phyloP scores from a whole-genome alignment of 2,888 invertebrate species.

The Dasysyrphus tricinctus region DNA sequence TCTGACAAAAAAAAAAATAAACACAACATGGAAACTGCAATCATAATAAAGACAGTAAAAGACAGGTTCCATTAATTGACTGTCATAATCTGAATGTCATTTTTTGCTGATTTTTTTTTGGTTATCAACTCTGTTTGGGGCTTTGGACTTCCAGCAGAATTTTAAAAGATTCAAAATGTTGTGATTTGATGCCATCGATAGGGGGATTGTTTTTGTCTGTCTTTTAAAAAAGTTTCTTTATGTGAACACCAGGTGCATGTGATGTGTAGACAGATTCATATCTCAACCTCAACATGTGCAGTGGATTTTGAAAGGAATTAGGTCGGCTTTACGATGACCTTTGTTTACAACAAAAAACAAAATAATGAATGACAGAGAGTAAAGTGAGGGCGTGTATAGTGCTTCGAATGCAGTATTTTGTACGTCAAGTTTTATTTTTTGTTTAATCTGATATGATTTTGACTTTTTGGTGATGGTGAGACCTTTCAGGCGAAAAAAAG shows the following conservation, averaged over 20 bases:
- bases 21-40: constrained; percentile 43
- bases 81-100: constrained; percentile 69
- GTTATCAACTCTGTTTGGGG: neutral
- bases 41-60: constrained; percentile 60
- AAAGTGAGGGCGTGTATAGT: constrained; percentile 48
- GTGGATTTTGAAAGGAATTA: constrained; percentile 54
- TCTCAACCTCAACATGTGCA: constrained; percentile 40
- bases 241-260: constrained; percentile 63
- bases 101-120: constrained; percentile 24
- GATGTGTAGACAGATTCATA: constrained; percentile 46
- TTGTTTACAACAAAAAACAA: constrained; percentile 25
- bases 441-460: constrained; percentile 23
- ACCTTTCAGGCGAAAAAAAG: neutral
- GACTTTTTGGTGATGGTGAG: constrained; percentile 34
- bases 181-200: constrained; percentile 30
- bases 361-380: neutral
- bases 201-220: constrained; percentile 14
- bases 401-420: constrained; percentile 45
- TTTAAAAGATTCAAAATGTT: constrained; percentile 25
- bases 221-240: neutral
- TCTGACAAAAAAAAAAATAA: constrained; percentile 11
- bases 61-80: constrained; percentile 72
- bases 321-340: constrained; percentile 64
- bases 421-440: neutral
- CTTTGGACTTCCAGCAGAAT: constrained; percentile 40